These are phyloP conservation scores for Decapterus maruadsi DNA, from an alignment of 2,797 vertebrate genomes.

Conservation along the genomic window DNA sequence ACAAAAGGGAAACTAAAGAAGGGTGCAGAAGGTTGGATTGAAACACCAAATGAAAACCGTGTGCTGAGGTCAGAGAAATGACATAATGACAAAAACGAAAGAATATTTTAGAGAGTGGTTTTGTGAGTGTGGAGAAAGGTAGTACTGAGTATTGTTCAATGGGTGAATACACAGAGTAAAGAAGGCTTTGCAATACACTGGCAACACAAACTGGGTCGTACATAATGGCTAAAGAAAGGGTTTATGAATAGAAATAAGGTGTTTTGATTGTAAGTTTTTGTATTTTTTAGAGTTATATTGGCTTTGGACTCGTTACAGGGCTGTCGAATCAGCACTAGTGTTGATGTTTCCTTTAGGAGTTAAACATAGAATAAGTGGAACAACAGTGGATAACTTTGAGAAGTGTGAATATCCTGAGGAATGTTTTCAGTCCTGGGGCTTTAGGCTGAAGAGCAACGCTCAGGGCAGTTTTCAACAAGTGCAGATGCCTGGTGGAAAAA, in stretches of 20 bases:
- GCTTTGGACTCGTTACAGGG: not conserved
- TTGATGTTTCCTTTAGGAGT: not conserved
- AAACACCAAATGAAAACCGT: conserved; percentile 5
- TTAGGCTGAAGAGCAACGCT: not conserved
- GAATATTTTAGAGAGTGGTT: not conserved
- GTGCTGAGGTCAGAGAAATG: conserved; percentile 1
- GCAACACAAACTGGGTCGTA: not conserved
- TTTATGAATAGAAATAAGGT: not conserved
- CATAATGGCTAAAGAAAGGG: not conserved
- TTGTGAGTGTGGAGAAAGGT: conserved; percentile 1
- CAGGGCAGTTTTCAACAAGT: conserved; percentile 7
- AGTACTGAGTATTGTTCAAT: not conserved
- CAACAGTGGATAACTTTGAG: conserved; percentile 5
- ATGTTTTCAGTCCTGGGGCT: not conserved
- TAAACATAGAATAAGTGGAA: not conserved
- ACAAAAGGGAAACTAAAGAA: not conserved
- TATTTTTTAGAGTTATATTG: not conserved
- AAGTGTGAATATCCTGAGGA: conserved; percentile 22
- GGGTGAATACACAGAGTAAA: not conserved
- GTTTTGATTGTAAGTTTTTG: not conserved
- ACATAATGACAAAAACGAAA: not conserved
- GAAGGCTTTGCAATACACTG: not conserved
- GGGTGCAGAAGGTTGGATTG: not conserved
- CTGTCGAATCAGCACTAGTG: not conserved
- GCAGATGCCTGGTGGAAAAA: not conserved